Percentiles rank a stretch among this genome's conserved stretches.
Conservation (phyloP, 2,797 vertebrate genomes). For the Poeciliopsis paucimaculata region DNA sequence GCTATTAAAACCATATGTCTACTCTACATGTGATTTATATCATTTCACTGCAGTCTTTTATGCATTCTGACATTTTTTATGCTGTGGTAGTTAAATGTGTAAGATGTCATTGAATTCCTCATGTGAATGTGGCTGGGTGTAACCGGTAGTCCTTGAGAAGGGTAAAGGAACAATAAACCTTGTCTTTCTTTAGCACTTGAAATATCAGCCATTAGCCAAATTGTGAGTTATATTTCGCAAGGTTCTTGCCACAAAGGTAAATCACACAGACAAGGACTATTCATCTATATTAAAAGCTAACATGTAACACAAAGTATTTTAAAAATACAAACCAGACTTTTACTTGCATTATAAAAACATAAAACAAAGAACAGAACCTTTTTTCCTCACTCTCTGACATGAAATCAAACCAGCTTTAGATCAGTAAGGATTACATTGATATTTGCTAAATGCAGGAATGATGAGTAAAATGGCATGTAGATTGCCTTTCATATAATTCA, state of each 20-base stretch:
- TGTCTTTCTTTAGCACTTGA: conserved; percentile 31
- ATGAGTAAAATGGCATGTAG: neutral
- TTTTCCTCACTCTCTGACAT: neutral
- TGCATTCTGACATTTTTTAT: conserved; percentile 42
- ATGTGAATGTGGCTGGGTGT: conserved; percentile 15
- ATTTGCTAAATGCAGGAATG: neutral
- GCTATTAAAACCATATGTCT: conserved; percentile 13
- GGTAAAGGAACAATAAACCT: conserved; percentile 53
- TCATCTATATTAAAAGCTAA: conserved; percentile 43
- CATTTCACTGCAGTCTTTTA: conserved; percentile 33
- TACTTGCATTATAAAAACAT: neutral
- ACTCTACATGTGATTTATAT: neutral
- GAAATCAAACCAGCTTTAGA: neutral
- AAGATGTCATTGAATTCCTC: conserved; percentile 11
- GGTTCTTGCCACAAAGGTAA: conserved; percentile 52
- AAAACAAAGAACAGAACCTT: neutral
- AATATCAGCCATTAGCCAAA: conserved; percentile 50
- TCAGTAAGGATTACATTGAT: neutral
- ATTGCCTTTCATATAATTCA: neutral
- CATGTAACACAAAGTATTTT: conserved; percentile 36
- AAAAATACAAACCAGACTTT: neutral
- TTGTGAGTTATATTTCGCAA: conserved; percentile 55
- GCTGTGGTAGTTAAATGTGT: conserved; percentile 19
- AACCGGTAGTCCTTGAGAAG: conserved; percentile 65
- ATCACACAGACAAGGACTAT: conserved; percentile 31